Conservation (phyloP, 2,888 invertebrate species). For the Molanna angustata region DNA sequence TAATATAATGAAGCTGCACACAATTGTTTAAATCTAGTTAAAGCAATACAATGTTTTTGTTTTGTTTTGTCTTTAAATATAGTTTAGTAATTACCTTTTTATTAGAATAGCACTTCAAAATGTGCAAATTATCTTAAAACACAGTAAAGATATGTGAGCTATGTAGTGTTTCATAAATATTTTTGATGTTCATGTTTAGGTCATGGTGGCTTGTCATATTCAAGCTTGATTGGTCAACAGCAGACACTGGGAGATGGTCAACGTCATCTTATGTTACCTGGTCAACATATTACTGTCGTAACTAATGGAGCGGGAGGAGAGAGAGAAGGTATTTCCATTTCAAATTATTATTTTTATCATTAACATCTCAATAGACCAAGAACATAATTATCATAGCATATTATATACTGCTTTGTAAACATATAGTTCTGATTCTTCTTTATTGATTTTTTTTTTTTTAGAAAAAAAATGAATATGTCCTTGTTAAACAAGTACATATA, state of each 20-base stretch:
- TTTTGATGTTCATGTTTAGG: too few relatives aligned
- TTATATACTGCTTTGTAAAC: not conserved
- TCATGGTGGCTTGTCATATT: conserved; percentile 49
- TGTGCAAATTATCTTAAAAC: too few relatives aligned
- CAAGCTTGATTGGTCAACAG: conserved; percentile 46
- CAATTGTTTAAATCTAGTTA: too few relatives aligned
- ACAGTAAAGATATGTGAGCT: too few relatives aligned
- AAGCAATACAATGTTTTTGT: too few relatives aligned
- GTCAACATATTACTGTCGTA: conserved; percentile 58
- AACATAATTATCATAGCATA: not conserved
- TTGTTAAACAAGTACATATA: too few relatives aligned
- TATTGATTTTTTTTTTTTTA: not conserved
- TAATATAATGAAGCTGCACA: too few relatives aligned
- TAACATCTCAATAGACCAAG: not conserved
- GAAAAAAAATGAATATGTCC: too few relatives aligned
- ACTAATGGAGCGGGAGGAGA: conserved; percentile 58
- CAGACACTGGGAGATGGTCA: conserved; percentile 49
- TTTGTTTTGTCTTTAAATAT: too few relatives aligned
- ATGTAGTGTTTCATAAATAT: too few relatives aligned
- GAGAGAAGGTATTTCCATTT: conserved; percentile 47
- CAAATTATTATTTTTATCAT: not conserved
- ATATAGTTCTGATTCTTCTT: not conserved
- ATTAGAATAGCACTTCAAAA: too few relatives aligned
- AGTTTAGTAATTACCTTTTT: too few relatives aligned
- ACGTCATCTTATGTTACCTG: conserved; percentile 55